Percentiles rank a stretch among this genome's conserved stretches.
Conservation (phyloP, 2,888 invertebrate species). For the Pristionchus exspectatus region DNA sequence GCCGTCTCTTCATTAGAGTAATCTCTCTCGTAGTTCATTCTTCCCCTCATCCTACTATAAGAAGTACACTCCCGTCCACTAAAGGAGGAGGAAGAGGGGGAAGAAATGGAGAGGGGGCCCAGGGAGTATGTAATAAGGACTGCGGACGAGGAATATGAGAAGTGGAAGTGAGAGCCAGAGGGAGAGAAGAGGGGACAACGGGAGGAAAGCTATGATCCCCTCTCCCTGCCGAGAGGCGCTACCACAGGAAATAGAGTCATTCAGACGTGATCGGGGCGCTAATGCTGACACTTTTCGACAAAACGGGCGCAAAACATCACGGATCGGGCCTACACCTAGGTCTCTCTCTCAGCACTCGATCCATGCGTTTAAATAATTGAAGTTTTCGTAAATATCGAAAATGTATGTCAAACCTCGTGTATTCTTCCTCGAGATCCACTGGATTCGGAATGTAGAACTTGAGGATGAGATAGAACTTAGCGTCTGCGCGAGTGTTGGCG, state of each 20-base stretch:
- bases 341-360: too few relatives aligned
- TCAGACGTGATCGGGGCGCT: background rate
- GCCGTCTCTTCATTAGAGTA: conserved; percentile 25
- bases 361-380: too few relatives aligned
- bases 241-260: background rate
- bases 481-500: conserved; percentile 88
- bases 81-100: conserved; percentile 6
- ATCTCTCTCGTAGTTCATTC: conserved; percentile 23
- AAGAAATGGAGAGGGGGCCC: background rate
- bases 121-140: conserved; percentile 38
- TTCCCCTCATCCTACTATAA: background rate
- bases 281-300: background rate
- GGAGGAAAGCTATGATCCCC: background rate
- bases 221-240: background rate
- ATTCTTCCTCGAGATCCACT: conserved; percentile 96
- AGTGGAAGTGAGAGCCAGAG: background rate
- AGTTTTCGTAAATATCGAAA: background rate
- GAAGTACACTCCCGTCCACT: background rate
- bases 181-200: background rate
- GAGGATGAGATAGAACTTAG: conserved; percentile 90
- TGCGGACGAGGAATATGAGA: conserved; percentile 40
- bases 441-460: conserved; percentile 99
- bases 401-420: conserved; percentile 84
- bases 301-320: background rate
- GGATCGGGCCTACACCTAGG: background rate